These are phyloP conservation scores for Idris sp. DNA, from an alignment of 1,140 invertebrate species.

Conservation along the genomic window DNA sequence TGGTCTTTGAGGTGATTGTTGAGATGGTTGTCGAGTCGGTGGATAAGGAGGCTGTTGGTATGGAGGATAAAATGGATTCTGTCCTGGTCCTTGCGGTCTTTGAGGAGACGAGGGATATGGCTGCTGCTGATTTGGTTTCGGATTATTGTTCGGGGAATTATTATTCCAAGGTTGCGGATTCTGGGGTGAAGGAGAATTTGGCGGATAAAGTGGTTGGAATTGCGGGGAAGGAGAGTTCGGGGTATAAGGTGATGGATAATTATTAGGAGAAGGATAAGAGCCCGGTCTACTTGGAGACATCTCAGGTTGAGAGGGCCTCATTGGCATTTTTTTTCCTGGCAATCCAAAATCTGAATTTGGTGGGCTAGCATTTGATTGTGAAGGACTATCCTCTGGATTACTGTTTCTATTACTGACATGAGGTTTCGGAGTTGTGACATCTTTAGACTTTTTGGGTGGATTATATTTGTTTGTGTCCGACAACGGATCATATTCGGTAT, in stretches of 20 bases:
- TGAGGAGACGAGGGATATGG: constrained; percentile 8
- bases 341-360: constrained; percentile 1
- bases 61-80: constrained; percentile 9
- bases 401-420: constrained; percentile 21
- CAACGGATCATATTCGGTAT: constrained; percentile 47
- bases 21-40: not conserved
- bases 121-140: constrained; percentile 12
- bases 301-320: constrained; percentile 37
- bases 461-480: constrained; percentile 55
- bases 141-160: too few relatives aligned
- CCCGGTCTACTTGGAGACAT: constrained; percentile 2
- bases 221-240: constrained; percentile 5
- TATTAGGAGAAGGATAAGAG: constrained; percentile 25
- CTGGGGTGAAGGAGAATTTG: too few relatives aligned
- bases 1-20: constrained; percentile 17
- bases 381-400: constrained; percentile 9
- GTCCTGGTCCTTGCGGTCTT: constrained; percentile 15
- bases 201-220: constrained; percentile 7
- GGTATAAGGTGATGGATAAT: constrained; percentile 5
- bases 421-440: constrained; percentile 36
- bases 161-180: constrained; percentile 39
- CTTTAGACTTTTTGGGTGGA: constrained; percentile 20
- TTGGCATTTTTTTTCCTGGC: constrained; percentile 16
- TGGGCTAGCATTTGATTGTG: not conserved
- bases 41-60: constrained; percentile 4